Base-by-base conservation (phyloP, 2,113 vertebrate species). In the Piliocolobus tephrosceles region DNA sequence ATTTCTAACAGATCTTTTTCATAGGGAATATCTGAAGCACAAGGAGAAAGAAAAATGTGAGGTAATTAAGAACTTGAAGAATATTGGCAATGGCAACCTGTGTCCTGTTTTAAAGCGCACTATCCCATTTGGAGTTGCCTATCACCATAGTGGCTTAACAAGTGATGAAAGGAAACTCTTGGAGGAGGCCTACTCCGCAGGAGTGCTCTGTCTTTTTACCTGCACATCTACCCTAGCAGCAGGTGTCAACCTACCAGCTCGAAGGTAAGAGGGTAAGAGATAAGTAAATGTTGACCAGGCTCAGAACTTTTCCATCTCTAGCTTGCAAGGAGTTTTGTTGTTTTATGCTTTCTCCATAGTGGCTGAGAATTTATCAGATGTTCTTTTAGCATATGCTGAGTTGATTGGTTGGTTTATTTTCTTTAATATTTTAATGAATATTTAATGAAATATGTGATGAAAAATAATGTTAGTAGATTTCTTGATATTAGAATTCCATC, bases 141-240 rank as follows among this genome's bases (percentile, higher is more conserved):
- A 99, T 96, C 99, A 99, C 96, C 99, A 99, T 55, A 98, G 99
- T 5, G 99, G 99, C 1, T 99, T 99, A 91, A 99, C 99, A 23
- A 98, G 97, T 0, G 99, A 99, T 85, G 99, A 99, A 98, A 99
- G 99, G 95, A 99, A 98, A 92, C 99, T 99, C 89, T 97, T 99
- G 97, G 99, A 99, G 97, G 99, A 99, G 92, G 99, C 99, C 9
- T 99, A 99, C 98, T 98, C 99, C 68, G 14, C 95, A 1, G 99
- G 99, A 0, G 97, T 99, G 38, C 99, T 99, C 27, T 99, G 99
- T 82, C 99, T 99, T 2, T 99, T 99, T 40, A 97, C 99, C 96
- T 99, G 99, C 95, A 99, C 99, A 14, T 99, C 99, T 96, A 99
- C 99, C 0, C 98, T 99, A 84, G 99, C 99, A 61, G 99, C 99